Base-by-base conservation (phyloP, 2,797 vertebrate species). In the Merluccius polli region DNA sequence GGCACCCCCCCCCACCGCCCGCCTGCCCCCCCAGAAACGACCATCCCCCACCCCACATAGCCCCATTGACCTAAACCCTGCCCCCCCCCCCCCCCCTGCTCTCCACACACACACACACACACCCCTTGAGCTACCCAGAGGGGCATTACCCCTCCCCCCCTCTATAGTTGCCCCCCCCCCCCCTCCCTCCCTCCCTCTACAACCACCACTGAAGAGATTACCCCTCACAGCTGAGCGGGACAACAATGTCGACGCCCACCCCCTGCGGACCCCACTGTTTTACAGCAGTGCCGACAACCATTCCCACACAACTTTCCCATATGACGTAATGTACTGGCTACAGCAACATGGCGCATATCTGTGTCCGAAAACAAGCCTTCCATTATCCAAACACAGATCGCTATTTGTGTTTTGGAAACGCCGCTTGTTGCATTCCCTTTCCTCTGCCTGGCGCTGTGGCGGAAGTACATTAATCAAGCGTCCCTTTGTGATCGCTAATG, bases 131-230 rank as follows among this genome's bases (percentile, higher is more conserved):
- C 88, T 81, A 81, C 87, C 82, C 84, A 75, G 59, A 78, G 72
- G 82, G 76, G 76, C 76, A 80, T 84, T 87, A 85, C 79, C 85
- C 88, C 88, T 81, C 75, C 81, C 87, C 89, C 65, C 29, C 88
- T 87, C 79, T 74, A 74, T 75, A 83, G 78, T 74, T 82, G 78
- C 78, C 73, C n/a, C 79, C 82, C 71, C 74, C 59, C 73, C 27
- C 15, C n/a, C n/a, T n/a, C n/a, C n/a, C n/a, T n/a, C 33, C 44
- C 63, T 27, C 41, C 78, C 78, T 77, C 69, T 35, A 30, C 44
- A n/a, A 79, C 78, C 76, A 73, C 72, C 71, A 38, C 80, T 82
- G 78, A 52, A 79, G 69, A 75, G 73, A 73, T 77, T 86, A 27
- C 32, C 41, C 36, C 70, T 63, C 21, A 59, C 27, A 73, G 59